phyloP scores from a whole-genome alignment of 2,888 invertebrate genomes.

The Cremastobaeus sp. region DNA sequence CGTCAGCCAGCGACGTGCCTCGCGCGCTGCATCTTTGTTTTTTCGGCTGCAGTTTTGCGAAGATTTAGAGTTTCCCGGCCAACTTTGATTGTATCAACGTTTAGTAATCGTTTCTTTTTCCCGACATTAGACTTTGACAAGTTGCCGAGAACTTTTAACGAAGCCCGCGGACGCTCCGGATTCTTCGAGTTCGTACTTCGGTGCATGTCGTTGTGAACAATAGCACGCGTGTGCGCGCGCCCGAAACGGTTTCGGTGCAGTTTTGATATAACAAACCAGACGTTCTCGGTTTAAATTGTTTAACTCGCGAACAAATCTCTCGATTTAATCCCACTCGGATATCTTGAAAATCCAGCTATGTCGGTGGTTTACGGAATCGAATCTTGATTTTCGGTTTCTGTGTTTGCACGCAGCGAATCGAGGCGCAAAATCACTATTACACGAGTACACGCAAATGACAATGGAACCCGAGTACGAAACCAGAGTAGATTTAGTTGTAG shows the following conservation, averaged over 20 bases:
- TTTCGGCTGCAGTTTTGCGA: background rate
- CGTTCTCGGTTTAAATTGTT: too few relatives aligned
- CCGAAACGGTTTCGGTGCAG: too few relatives aligned
- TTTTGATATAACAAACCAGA: too few relatives aligned
- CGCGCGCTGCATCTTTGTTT: background rate
- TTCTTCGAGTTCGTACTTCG: background rate
- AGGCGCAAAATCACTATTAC: slow-evolving; percentile 5
- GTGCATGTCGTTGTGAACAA: too few relatives aligned
- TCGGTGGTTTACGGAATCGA: background rate
- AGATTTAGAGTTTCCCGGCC: slow-evolving; percentile 1
- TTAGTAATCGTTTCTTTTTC: slow-evolving; percentile 18
- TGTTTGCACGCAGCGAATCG: too few relatives aligned
- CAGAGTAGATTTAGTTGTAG: background rate
- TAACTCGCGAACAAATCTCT: too few relatives aligned
- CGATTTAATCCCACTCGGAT: background rate
- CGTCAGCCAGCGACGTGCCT: background rate
- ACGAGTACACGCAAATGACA: background rate
- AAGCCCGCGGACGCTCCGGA: slow-evolving; percentile 9
- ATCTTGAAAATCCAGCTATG: background rate
- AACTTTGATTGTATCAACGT: slow-evolving; percentile 16
- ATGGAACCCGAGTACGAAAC: background rate
- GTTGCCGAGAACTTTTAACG: slow-evolving; percentile 7
- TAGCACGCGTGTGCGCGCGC: too few relatives aligned
- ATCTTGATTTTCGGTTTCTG: slow-evolving; percentile 1
- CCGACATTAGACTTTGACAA: slow-evolving; percentile 21